Percentiles rank a stretch among this genome's conserved stretches.
phyloP scores from a whole-genome alignment of 2,888 invertebrate genomes.

The Bombyx huttoni region DNA sequence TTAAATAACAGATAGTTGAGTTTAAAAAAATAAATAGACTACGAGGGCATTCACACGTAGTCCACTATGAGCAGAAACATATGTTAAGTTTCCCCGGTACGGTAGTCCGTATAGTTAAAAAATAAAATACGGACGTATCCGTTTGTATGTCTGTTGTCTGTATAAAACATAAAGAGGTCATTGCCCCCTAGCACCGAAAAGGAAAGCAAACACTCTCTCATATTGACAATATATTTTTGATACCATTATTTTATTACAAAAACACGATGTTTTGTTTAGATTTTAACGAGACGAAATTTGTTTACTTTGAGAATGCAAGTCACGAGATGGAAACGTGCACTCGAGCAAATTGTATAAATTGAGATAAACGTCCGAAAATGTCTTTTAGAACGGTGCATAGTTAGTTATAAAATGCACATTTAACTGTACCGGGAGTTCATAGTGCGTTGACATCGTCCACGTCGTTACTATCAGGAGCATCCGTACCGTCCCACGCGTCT shows the following conservation, averaged over 20 bases:
- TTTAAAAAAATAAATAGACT: slow-evolving; percentile 30
- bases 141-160: slow-evolving; percentile 45
- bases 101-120: slow-evolving; percentile 35
- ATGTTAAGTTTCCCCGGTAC: slow-evolving; percentile 31
- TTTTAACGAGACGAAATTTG: neutral
- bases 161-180: slow-evolving; percentile 54
- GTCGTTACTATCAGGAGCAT: slow-evolving; percentile 42
- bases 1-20: neutral
- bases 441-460: slow-evolving; percentile 44
- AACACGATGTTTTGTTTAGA: neutral
- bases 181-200: slow-evolving; percentile 31
- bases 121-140: slow-evolving; percentile 55
- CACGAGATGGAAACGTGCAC: neutral
- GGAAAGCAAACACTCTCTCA: slow-evolving; percentile 23
- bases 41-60: slow-evolving; percentile 33
- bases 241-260: neutral
- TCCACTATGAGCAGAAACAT: slow-evolving; percentile 23
- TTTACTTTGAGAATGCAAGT: neutral
- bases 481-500: slow-evolving; percentile 49
- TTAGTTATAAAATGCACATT: neutral
- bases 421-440: slow-evolving; percentile 1
- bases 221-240: slow-evolving; percentile 15
- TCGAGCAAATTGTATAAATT: neutral
- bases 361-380: neutral
- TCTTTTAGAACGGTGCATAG: neutral